Base-by-base conservation (phyloP, 2,113 vertebrate species). In the Xiphorhynchus elegans region DNA sequence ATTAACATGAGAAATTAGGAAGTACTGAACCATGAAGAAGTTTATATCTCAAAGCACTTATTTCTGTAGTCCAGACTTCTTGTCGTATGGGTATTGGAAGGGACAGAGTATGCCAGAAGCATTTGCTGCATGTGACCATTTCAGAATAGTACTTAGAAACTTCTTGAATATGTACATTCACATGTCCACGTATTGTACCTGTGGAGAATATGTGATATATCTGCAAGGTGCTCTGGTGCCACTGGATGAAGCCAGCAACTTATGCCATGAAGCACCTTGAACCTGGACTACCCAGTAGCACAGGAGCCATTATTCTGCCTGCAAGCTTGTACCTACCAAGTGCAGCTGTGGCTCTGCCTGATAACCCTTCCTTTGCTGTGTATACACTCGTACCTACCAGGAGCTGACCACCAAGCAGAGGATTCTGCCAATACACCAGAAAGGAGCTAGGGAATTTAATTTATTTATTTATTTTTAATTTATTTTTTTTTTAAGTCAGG, bases 101-200 rank as follows among this genome's bases (percentile, higher is more conserved):
- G 50, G 46, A 44, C 5, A 9, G 33, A 72, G 15, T 78, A 56
- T 72, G 62, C 33, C 8, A 24, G 24, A 77, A 72, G 24, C 44
- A 33, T 39, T 76, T 72, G 39, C 58, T n/a, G 53, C 18, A 28
- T 2, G 1, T 42, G 23, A 55, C 16, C 50, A 24, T 66, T 87
- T 73, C 66, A 78, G 28, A 46, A 17, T 10, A 67, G 40, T 18
- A 39, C 29, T 35, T 19, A 9, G 66, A 72, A 72, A 11, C 40
- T 60, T 73, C 39, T 46, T 52, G 20, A 78, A 40, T 40, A 39
- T 1, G 5, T 39, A 11, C 26, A 29, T 11, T 55, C n/a, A 21
- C 0, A 0, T 58, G 19, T 25, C 23, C 11, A 11, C 9, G 2
- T 39, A 21, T 13, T 21, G 37, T 24, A 59, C 24, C 37, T 47